Base-by-base conservation (phyloP, 2,888 invertebrate genomes). In the Cephus pygmeus region DNA sequence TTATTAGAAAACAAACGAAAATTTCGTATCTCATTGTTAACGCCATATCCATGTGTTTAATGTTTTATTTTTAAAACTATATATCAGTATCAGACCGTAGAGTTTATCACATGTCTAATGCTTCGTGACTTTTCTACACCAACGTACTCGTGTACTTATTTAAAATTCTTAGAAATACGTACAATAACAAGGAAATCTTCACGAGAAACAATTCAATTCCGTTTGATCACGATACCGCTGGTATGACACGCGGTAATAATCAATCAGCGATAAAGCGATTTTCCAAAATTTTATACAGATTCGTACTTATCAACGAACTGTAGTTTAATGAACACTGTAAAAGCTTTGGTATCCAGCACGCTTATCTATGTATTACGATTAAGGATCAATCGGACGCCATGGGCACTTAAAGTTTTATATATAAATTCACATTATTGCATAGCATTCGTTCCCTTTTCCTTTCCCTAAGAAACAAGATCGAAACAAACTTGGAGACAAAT, bases 321-420 rank as follows among this genome's bases (percentile, higher is more conserved):
- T 23, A 56, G 23, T 9, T 23, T 23, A 56, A 9, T 56, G 15
- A 56, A 23, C 56, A 56, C 56, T 56, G 56, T 56, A 56, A 56
- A 23, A 23, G 23, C 9, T 56, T 56, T 79, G 79, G 81, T 81
- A 84, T 81, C 81, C 73, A 83, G 80, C 78, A 79, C 76, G 69
- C 76, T 80, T 73, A 71, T 4, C 40, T 69, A 74, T 76, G 36
- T 73, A 73, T 73, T 77, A 34, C 73, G 40, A 80, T 69, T 69
- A n/a, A 69, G 76, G 79, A 74, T 77, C 69, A 40, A 71, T 33
- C 68, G 73, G 81, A 79, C 76, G 75, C 74, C 77, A 71, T 75
- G 79, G 77, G 76, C 76, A 73, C 79, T 84, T 82, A 81, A 87
- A 85, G 82, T 83, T 84, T 82, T 56, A 78, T 78, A 68, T 80